These are phyloP conservation scores for Tineola bisselliella DNA, from an alignment of 2,888 invertebrate genomes.

Conservation along the genomic window DNA sequence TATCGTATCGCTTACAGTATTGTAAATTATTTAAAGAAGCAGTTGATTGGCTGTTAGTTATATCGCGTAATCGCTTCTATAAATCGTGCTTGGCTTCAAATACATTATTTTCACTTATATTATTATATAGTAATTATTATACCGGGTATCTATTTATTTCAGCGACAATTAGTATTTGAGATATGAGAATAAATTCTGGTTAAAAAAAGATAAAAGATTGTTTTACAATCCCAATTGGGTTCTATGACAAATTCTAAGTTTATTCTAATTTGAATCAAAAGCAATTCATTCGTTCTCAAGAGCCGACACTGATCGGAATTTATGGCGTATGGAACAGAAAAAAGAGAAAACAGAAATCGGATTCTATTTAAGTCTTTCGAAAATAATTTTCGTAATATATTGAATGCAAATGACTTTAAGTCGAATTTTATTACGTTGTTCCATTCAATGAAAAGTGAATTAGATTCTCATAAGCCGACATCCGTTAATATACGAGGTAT, in stretches of 20 bases:
- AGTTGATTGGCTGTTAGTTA: neutral
- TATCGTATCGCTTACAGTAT: neutral
- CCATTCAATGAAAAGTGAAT: slow-evolving; percentile 35
- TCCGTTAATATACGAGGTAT: slow-evolving; percentile 16
- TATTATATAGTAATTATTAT: no score
- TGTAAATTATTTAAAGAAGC: neutral
- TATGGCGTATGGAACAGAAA: slow-evolving; percentile 40
- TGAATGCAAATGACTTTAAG: slow-evolving; percentile 47
- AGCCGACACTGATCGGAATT: slow-evolving; percentile 46
- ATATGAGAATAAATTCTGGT: no score
- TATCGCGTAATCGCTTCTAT: neutral
- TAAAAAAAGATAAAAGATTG: neutral
- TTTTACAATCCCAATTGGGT: slow-evolving; percentile 1
- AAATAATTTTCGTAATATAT: slow-evolving; percentile 45
- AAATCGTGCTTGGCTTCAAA: neutral
- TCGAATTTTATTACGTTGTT: slow-evolving; percentile 42
- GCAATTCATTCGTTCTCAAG: slow-evolving; percentile 21
- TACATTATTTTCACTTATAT: neutral
- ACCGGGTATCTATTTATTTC: no score
- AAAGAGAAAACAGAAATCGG: slow-evolving; percentile 38
- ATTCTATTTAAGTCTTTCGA: slow-evolving; percentile 32
- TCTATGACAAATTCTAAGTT: slow-evolving; percentile 8
- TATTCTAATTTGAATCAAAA: slow-evolving; percentile 7
- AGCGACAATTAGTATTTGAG: no score
- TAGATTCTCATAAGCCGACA: slow-evolving; percentile 34